Percentiles rank a stretch among this genome's conserved stretches.
Evolutionary conservation across 2,888 invertebrate species (phyloP).

Genomic region (Apamea sordens): DNA sequence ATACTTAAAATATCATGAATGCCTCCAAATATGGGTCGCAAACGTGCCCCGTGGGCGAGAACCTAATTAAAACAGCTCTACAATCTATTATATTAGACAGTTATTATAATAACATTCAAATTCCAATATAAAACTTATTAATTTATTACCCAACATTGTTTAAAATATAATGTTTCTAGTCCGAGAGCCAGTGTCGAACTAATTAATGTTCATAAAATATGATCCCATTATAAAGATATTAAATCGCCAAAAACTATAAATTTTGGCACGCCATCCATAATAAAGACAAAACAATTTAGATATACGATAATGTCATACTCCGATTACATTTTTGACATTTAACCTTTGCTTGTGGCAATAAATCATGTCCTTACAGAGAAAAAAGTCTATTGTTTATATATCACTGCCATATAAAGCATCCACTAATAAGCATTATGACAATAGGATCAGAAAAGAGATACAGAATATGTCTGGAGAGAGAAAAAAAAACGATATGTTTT

Average conservation of each 20-base stretch:
- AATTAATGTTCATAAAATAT: conserved; percentile 46
- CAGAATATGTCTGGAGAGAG: background rate
- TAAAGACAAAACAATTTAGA: conserved; percentile 33
- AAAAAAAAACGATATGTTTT: background rate
- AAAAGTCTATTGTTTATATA: conserved; percentile 37
- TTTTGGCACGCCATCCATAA: conserved; percentile 35
- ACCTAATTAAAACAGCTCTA: conserved; percentile 52
- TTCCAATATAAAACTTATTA: conserved; percentile 30
- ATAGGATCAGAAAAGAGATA: conserved; percentile 10
- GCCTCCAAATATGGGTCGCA: conserved; percentile 33
- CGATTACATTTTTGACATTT: conserved; percentile 49
- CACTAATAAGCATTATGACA: conserved; percentile 35
- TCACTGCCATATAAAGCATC: conserved; percentile 22
- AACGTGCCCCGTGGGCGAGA: conserved; percentile 50
- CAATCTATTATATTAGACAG: conserved; percentile 50
- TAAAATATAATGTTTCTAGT: conserved; percentile 30
- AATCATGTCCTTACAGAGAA: conserved; percentile 45
- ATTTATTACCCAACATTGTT: conserved; percentile 47
- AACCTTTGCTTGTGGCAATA: conserved; percentile 46
- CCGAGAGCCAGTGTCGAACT: conserved; percentile 10
- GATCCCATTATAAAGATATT: conserved; percentile 46
- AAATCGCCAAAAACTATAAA: conserved; percentile 24
- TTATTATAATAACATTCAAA: conserved; percentile 51
- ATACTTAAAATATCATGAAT: conserved; percentile 21
- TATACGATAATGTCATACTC: conserved; percentile 38